phyloP scores from a whole-genome alignment of 2,888 invertebrate genomes.

The Nephrotoma guestfalica region DNA sequence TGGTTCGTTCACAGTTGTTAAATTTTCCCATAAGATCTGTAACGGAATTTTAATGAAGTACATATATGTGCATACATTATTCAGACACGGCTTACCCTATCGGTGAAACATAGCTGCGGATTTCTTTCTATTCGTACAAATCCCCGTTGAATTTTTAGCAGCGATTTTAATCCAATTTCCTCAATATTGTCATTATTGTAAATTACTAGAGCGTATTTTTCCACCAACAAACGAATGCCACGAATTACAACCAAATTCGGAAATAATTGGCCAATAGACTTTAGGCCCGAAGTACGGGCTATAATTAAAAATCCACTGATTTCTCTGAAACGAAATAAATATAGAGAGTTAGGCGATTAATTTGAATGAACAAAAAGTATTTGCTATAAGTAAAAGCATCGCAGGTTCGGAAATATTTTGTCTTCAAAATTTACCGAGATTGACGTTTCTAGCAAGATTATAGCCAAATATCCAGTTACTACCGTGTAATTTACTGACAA shows the following conservation, averaged over 20 bases:
- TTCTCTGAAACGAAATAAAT: slow-evolving; percentile 35
- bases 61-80: neutral
- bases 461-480: slow-evolving; percentile 62
- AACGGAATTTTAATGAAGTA: neutral
- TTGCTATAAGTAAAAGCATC: neutral
- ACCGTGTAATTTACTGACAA: slow-evolving; percentile 57
- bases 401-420: neutral
- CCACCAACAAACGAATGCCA: slow-evolving; percentile 48
- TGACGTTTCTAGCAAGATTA: slow-evolving; percentile 47
- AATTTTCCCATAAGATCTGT: slow-evolving; percentile 26
- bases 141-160: slow-evolving; percentile 64
- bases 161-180: slow-evolving; percentile 57
- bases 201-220: slow-evolving; percentile 68
- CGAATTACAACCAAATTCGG: slow-evolving; percentile 81
- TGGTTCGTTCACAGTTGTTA: slow-evolving; percentile 15
- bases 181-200: slow-evolving; percentile 50
- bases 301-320: slow-evolving; percentile 74
- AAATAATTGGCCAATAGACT: slow-evolving; percentile 57
- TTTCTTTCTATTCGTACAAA: slow-evolving; percentile 66
- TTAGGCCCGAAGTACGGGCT: slow-evolving; percentile 58
- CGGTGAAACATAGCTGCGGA: slow-evolving; percentile 59
- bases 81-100: slow-evolving; percentile 23
- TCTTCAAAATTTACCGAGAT: slow-evolving; percentile 13
- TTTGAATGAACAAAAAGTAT: neutral
- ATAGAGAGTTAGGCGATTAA: neutral